Evolutionary conservation across 2,888 invertebrate species (phyloP), one percentile per base, ranked within the genome.

Genomic region (Napeogenes inachia): DNA sequence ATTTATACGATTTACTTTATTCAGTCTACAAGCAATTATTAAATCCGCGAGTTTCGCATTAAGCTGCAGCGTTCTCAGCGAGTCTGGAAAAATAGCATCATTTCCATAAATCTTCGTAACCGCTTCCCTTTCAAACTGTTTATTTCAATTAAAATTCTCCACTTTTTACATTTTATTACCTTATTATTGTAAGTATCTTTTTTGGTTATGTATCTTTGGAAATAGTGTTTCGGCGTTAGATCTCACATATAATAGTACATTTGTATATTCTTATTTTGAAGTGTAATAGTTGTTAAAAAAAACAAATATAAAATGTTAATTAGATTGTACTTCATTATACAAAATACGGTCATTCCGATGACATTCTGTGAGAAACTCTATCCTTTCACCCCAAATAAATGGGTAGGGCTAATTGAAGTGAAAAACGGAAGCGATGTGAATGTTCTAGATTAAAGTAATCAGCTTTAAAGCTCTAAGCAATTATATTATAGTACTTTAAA

Each of bases 101-200:
- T 66, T 66, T 66, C 59, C 66, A 66, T 66, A 63, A 66, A 63
- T 66, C 66, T 63, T 63, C 59, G 59, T 57, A 66, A 61, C 66
- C 61, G 61, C 55, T 66, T 61, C 63, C 63, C 54, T 47, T 63
- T 63, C 55, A 54, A 63, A 61, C 61, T 65, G 65, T 65, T 65
- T 65, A 62, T 62, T 62, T 58, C 62, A 62, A 54, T 62, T 58
- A 56, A 66, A 66, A 63, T 57, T 57, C 57, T 57, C 61, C 57
- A 61, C 58, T 55, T 63, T 63, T 60, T 47, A 35, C 6, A 30
- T 50, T 50, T 50, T 50, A 50, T 50, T 50, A 50, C 50, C 6
- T 30, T 50, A 13, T 21, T 13, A 21, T 21, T 50, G 47, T 47
- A 47, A 47, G 10, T 3, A 6, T 47, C 21, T 13, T 47, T 6